These are phyloP conservation scores for Pipra filicauda DNA, from an alignment of 2,113 vertebrate species.

Conservation along the genomic window DNA sequence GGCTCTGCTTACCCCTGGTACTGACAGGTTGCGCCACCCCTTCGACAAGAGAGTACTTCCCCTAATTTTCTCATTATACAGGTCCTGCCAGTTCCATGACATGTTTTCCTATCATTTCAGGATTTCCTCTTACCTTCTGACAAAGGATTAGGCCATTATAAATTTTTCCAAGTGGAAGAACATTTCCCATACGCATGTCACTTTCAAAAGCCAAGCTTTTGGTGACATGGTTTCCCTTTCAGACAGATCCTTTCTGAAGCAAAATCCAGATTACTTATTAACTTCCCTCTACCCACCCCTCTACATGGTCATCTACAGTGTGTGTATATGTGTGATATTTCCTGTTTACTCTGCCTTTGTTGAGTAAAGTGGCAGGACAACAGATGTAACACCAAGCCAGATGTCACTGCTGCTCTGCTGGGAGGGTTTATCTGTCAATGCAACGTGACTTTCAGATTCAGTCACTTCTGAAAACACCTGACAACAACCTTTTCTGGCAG, in stretches of 20 bases:
- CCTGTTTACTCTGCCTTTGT: neutral
- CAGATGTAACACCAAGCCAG: neutral
- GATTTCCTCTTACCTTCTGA: constrained; percentile 44
- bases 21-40: neutral
- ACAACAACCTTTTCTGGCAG: neutral
- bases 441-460: neutral
- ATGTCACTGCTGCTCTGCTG: neutral
- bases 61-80: neutral
- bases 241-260: neutral
- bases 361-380: neutral
- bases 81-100: neutral
- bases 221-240: neutral
- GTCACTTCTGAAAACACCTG: neutral
- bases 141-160: neutral
- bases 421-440: neutral
- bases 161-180: constrained; percentile 8
- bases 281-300: neutral
- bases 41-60: neutral
- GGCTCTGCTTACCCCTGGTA: neutral
- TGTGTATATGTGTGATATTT: neutral
- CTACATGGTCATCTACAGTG: accelerated
- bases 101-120: neutral
- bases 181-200: neutral
- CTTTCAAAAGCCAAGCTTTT: neutral
- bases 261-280: neutral